These are phyloP conservation scores for Tetranychus piercei DNA, from an alignment of 2,888 invertebrate species.

Conservation along the genomic window DNA sequence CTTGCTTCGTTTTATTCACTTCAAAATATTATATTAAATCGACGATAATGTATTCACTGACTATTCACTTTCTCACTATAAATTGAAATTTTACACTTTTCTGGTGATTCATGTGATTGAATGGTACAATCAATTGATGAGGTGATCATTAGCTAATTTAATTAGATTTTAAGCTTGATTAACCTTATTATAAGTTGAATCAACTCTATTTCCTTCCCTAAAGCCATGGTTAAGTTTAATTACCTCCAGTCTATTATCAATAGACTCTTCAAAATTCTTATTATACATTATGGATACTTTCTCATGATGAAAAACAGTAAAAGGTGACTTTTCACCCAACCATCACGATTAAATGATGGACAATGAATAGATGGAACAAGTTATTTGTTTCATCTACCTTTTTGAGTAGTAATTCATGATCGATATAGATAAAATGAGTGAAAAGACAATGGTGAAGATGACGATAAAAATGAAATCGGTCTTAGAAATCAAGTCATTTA, in stretches of 20 bases:
- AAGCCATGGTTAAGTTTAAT: conserved; percentile 6
- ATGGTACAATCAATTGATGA: background rate
- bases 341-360: background rate
- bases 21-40: no score
- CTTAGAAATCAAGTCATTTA: background rate
- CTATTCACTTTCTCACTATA: no score
- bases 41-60: no score
- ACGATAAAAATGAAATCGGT: background rate
- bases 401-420: background rate
- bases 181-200: conserved; percentile 1
- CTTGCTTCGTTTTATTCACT: no score
- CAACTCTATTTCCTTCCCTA: background rate
- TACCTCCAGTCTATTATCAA: background rate
- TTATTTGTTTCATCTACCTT: background rate
- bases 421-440: background rate
- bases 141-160: background rate
- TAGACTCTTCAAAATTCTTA: background rate
- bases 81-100: background rate
- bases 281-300: no score
- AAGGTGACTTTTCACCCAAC: background rate
- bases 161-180: background rate
- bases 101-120: background rate
- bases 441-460: background rate
- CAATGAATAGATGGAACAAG: background rate
- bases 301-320: no score